phyloP scores from a whole-genome alignment of 2,797 vertebrate genomes.

The Phrynocephalus guinanensis region DNA sequence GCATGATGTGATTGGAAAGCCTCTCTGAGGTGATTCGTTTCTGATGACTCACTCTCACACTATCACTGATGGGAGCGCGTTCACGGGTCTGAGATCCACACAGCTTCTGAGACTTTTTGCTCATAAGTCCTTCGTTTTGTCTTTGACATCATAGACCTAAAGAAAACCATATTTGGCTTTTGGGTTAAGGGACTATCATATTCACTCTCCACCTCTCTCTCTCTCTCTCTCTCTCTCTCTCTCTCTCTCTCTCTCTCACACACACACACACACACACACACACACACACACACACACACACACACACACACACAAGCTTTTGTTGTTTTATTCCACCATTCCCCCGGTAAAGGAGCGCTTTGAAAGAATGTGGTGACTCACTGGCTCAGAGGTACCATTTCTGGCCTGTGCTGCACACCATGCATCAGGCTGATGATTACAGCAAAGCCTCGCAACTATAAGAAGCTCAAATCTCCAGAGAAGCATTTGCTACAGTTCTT shows the following conservation, averaged over 20 bases:
- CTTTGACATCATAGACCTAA: conserved; percentile 33
- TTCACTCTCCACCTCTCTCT: conserved; percentile 9
- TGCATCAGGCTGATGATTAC: conserved; percentile 54
- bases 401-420: conserved; percentile 42
- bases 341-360: conserved; percentile 33
- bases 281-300: too few species aligned
- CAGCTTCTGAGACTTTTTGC: background rate
- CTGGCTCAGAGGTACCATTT: conserved; percentile 43
- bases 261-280: too few species aligned
- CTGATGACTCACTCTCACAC: too few species aligned
- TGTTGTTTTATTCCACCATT: conserved; percentile 24
- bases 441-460: conserved; percentile 53
- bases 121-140: background rate
- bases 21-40: background rate
- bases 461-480: conserved; percentile 54
- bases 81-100: background rate
- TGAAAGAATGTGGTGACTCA: conserved; percentile 50
- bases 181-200: conserved; percentile 28
- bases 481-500: conserved; percentile 48
- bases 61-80: background rate
- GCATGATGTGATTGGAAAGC: background rate
- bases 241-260: too few species aligned
- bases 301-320: conserved; percentile 40
- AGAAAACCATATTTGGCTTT: conserved; percentile 51
- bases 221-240: background rate